Evolutionary conservation across 2,888 invertebrate species (phyloP), one percentile per base, ranked within the genome.

Genomic region (Polylopha cassiicola): DNA sequence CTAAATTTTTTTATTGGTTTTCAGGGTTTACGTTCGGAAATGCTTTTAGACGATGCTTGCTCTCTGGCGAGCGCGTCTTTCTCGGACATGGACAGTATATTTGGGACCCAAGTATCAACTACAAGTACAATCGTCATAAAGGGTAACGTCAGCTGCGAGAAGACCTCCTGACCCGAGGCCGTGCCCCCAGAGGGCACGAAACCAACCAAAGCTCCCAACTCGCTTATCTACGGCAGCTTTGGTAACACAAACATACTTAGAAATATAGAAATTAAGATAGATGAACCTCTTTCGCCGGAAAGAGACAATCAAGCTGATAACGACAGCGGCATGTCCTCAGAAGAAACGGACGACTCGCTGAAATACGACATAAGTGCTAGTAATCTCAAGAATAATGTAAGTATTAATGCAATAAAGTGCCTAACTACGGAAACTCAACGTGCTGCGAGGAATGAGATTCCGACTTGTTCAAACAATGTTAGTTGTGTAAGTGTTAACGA

Each of bases 361-460:
- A 74, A 68, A 61, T 59, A 61, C 53, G 67, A 63, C 33, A 36
- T 62, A 58, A 73, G 58, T 53, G 54, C 58, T 60, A 68, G 55
- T 39, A 58, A 58, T 55, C 62, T 60, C 41, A 24, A 50, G 58
- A 55, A 56, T 63, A 70, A 58, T 31, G 48, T 61, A 50, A 51
- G 51, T 37, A 42, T 63, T 61, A 67, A 66, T 49, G 67, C 64
- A 65, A 73, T 60, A 45, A 85, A 84, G 85, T 85, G 85, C 85
- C 85, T 85, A 78, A 74, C 57, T 55, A 65, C 61, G 49, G 68
- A 77, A 65, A 67, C 71, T 65, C 71, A 65, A 48, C 51, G 66
- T 67, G 69, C 61, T 58, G 69, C 68, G 57, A 64, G 81, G 81
- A 80, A 84, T 82, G 78, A 77, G 62, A 84, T 82, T 82, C 85